These are phyloP conservation scores for Psephotus haematonotus DNA, from an alignment of 2,113 vertebrate genomes.

Conservation along the genomic window DNA sequence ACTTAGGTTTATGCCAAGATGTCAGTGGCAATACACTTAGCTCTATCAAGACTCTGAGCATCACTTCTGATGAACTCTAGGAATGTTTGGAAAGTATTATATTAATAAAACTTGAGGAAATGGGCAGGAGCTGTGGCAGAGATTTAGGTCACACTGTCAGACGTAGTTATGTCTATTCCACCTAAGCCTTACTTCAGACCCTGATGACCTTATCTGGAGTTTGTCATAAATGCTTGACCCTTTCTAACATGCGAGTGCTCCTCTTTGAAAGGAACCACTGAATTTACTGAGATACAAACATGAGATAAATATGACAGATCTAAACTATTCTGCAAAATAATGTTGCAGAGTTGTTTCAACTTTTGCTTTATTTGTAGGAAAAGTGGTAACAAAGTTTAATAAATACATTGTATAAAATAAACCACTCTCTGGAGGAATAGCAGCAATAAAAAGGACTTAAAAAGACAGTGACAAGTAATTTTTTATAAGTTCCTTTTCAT, in stretches of 20 bases:
- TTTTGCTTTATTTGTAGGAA: neutral
- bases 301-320: neutral
- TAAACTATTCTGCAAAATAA: neutral
- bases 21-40: fast-evolving
- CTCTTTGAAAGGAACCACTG: neutral
- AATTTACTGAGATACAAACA: neutral
- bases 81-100: neutral
- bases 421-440: neutral
- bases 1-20: fast-evolving
- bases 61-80: neutral
- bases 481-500: neutral
- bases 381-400: neutral
- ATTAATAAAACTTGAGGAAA: neutral
- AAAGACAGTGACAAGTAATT: neutral
- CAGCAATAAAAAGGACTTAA: neutral
- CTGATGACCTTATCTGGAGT: neutral
- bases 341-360: neutral
- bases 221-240: neutral
- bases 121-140: neutral
- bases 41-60: neutral
- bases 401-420: neutral
- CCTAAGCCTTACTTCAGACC: neutral
- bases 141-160: neutral
- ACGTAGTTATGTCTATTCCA: neutral
- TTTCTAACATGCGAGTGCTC: neutral